Base-by-base conservation (phyloP, 2,888 invertebrate genomes). In the Neuroscelio doddi region DNA sequence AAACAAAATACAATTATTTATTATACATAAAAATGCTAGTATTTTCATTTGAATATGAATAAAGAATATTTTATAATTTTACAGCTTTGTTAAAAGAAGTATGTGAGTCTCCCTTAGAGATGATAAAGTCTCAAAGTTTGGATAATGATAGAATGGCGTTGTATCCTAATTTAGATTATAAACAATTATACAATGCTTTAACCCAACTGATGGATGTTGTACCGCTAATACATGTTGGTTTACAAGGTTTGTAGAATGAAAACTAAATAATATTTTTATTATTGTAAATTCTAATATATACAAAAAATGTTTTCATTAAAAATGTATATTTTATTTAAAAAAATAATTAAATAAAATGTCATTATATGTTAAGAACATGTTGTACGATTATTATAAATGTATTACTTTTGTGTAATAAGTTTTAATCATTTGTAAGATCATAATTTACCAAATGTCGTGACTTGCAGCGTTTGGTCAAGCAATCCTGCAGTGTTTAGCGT, bases 131-230 rank as follows among this genome's bases (percentile, higher is more conserved):
- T 69, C 92, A 95, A 16, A 93, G 94, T 80, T 92, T 93, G 84
- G 97, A 98, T 85, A 87, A 90, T 0, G 90, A 91, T 47, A 89
- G 98, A 53, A 93, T 97, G 90, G 91, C 93, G 17, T 89, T 98
- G 45, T 98, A 96, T 86, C 98, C 98, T 5, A 97, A 94, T 86
- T 88, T 99, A 73, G 98, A 98, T 86, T 99, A 98, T 86, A 95
- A 95, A 83, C 97, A 96, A 47, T 88, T 99, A 39, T 98, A 96
- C 85, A 94, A 95, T 83, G 96, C 96, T 14, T 89, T 98, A 51
- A 86, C 93, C 15, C 93, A 93, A 77, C 87, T 97, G 68, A 93
- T 98, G 47, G 98, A 98, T 85, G 93, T 97, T n/a, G 94, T 96
- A 16, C 94, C 97, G 9, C 90, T 93, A 59, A 91, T 98, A 71